Evolutionary conservation across 1,140 invertebrate species (phyloP).

Genomic region (Muscidifurax raptorellus): DNA sequence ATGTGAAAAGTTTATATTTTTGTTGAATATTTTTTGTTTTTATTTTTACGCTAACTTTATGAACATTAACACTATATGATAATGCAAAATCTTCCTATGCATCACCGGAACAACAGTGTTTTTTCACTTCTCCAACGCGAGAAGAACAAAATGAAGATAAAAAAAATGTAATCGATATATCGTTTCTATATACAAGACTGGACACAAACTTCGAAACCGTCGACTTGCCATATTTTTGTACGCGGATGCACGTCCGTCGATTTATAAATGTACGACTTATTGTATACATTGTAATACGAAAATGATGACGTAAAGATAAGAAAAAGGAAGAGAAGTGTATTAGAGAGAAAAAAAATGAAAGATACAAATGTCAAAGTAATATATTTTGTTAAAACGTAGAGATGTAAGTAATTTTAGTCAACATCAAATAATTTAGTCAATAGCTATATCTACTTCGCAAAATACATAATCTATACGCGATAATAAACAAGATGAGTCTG

Average conservation of each 20-base stretch:
- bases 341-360: constrained; percentile 16
- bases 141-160: not conserved
- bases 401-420: constrained; percentile 22
- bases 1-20: not conserved
- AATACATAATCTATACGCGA: not conserved
- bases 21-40: not conserved
- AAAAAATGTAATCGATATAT: not conserved
- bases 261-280: constrained; percentile 49
- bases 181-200: constrained; percentile 25
- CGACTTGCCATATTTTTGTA: constrained; percentile 59
- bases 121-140: not conserved
- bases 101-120: not conserved
- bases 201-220: constrained; percentile 9
- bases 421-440: constrained; percentile 16
- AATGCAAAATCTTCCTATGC: not conserved
- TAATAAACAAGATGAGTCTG: not conserved
- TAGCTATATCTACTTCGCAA: not conserved
- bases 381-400: constrained; percentile 53
- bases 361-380: constrained; percentile 39
- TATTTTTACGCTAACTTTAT: not conserved
- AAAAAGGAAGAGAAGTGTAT: not conserved
- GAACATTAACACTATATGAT: not conserved
- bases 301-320: not conserved
- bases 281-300: constrained; percentile 15
- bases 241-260: constrained; percentile 22